These are phyloP conservation scores for Datnioides undecimradiatus DNA, from an alignment of 2,113 vertebrate genomes.

Conservation along the genomic window DNA sequence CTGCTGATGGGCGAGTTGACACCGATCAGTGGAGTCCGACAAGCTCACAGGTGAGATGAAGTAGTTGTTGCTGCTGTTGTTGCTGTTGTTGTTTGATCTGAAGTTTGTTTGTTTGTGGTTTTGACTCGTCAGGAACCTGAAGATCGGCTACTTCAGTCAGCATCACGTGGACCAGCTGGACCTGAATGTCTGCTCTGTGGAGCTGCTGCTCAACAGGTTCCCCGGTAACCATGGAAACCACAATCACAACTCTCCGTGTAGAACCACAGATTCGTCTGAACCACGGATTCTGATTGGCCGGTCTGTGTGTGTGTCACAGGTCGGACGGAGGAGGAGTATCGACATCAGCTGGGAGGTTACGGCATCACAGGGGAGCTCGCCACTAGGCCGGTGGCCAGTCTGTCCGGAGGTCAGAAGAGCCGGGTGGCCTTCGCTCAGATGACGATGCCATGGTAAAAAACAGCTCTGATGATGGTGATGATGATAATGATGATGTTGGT, in stretches of 20 bases:
- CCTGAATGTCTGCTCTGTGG: conserved; percentile 94
- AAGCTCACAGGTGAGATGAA: conserved; percentile 90
- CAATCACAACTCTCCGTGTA: too few species aligned
- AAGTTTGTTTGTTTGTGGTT: background rate
- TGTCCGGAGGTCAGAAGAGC: conserved; percentile 98
- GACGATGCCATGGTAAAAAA: conserved; percentile 93
- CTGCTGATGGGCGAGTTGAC: conserved; percentile 95
- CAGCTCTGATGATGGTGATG: background rate
- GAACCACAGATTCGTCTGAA: background rate
- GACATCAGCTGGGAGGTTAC: conserved; percentile 96
- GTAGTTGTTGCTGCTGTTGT: too few species aligned
- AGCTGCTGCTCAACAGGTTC: conserved; percentile 93
- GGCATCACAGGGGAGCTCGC: conserved; percentile 95
- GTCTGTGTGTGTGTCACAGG: conserved; percentile 79
- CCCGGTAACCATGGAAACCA: conserved; percentile 85
- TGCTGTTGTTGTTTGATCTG: background rate
- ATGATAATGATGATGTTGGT: conserved; percentile 3
- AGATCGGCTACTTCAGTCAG: conserved; percentile 98
- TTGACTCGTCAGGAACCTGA: conserved; percentile 88
- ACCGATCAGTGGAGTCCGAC: conserved; percentile 89
- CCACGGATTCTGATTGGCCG: background rate
- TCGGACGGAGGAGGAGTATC: conserved; percentile 94
- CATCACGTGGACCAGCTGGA: conserved; percentile 98
- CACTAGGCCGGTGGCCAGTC: conserved; percentile 92
- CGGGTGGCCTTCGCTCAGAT: conserved; percentile 98